Evolutionary conservation across 2,797 vertebrate species (phyloP), one percentile per base, ranked within the genome.

Genomic region (Chromobotia macracanthus): DNA sequence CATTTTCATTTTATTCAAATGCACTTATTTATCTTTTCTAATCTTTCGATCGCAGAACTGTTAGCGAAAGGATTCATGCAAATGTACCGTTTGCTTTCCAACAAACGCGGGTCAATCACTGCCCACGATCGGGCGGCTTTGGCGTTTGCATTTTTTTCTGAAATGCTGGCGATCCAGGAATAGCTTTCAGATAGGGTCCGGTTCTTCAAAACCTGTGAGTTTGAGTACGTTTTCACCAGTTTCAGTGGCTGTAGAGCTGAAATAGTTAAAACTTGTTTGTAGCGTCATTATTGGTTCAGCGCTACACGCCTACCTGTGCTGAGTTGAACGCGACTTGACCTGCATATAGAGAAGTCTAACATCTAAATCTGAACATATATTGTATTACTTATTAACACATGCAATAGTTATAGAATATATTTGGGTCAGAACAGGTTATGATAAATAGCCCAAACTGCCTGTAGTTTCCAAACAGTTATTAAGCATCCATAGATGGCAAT

Each of bases 1-100:
- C 81, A 83, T 56, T 86, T 88, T 72, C 53, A 38, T 76, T n/a
- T 6, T 70, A 83, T 71, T 77, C 60, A 79, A 77, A 75, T 77
- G 28, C 19, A 50, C 73, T 51, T 31, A 8, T n/a, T n/a, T n/a
- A n/a, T n/a, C n/a, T n/a, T n/a, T n/a, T n/a, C n/a, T 31, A 38
- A 65, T 31, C 76, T 77, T 78, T 67, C 75, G 23, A 83, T 74
- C 80, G 80, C 85, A 69, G 73, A 74, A 44, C 65, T 48, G 38
- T 72, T 48, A 12, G 13, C 19, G 25, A 44, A n/a, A 38, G 67
- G 74, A 82, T 68, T 74, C 35, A 80, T 85, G 79, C 44, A 83
- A 87, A 80, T 58, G 6, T 19, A 10, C 4, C 0, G 28, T n/a
- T 10, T 50, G 79, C 76, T 79, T 78, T 85, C 75, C 48, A 79